A percentile compares a stretch with the other conserved stretches of the same genome.
phyloP scores from a whole-genome alignment of 1,140 invertebrate genomes.

The Drosophila kurseongensis region DNA sequence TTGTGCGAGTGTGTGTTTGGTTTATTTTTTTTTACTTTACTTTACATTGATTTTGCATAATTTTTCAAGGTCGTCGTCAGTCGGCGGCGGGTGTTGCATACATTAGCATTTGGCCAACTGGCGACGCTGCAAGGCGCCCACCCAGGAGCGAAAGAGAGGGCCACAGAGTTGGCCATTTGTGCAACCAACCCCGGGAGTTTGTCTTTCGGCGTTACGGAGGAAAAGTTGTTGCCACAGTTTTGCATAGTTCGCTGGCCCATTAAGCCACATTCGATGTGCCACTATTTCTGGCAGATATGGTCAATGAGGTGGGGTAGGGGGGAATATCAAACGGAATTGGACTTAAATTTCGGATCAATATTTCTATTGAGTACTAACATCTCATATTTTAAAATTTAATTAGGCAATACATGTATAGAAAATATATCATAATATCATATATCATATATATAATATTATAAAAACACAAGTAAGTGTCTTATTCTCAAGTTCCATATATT shows the following conservation, averaged over 20 bases:
- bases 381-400: too few relatives aligned
- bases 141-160: slow-evolving; percentile 18
- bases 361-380: too few relatives aligned
- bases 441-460: too few relatives aligned
- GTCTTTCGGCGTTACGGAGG: slow-evolving; percentile 11
- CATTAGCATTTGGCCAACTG: slow-evolving; percentile 78
- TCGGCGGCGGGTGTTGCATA: slow-evolving; percentile 75
- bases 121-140: slow-evolving; percentile 44
- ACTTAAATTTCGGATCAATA: too few relatives aligned
- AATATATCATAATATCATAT: too few relatives aligned
- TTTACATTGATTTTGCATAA: slow-evolving; percentile 83
- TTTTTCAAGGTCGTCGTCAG: slow-evolving; percentile 81
- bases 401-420: too few relatives aligned
- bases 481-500: too few relatives aligned
- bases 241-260: slow-evolving; percentile 69
- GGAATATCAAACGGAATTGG: too few relatives aligned
- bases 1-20: slow-evolving; percentile 52
- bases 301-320: neutral
- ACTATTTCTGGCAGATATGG: slow-evolving; percentile 6
- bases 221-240: slow-evolving; percentile 74
- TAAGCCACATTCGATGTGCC: slow-evolving; percentile 66
- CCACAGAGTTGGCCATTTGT: slow-evolving; percentile 41
- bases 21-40: slow-evolving; percentile 54
- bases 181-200: slow-evolving; percentile 56
- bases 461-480: too few relatives aligned